Conservation (phyloP, 1,140 invertebrate species). For the Hestina assimilis region DNA sequence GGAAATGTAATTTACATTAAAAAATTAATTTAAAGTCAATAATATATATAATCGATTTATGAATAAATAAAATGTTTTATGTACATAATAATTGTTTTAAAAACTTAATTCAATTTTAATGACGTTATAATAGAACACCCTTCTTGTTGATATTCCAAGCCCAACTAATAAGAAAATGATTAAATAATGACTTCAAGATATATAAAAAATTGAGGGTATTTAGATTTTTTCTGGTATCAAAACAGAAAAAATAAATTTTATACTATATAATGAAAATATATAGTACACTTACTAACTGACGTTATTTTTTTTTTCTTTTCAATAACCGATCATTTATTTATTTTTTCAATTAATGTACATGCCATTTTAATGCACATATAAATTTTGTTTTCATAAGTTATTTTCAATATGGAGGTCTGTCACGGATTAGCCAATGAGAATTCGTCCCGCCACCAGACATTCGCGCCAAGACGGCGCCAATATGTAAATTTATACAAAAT, state of each 20-base stretch:
- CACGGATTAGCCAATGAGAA: constrained; percentile 49
- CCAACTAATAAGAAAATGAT: constrained; percentile 32
- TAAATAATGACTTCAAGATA: background rate
- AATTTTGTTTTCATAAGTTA: background rate
- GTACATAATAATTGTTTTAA: constrained; percentile 45
- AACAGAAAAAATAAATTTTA: background rate
- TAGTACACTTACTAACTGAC: no score
- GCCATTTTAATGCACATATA: constrained; percentile 3
- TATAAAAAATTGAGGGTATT: constrained; percentile 34
- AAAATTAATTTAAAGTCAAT: constrained; percentile 28
- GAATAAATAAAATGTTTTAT: constrained; percentile 38
- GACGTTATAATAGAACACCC: constrained; percentile 40
- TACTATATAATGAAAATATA: background rate
- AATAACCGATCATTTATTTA: no score
- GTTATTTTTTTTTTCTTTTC: no score
- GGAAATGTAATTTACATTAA: constrained; percentile 39
- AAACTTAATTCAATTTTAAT: constrained; percentile 24
- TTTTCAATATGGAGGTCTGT: constrained; percentile 42
- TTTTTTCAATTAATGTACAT: background rate
- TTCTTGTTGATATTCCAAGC: constrained; percentile 40
- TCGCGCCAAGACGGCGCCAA: constrained; percentile 47
- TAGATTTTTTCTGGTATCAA: background rate
- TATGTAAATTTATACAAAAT: constrained; percentile 22
- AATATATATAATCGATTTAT: constrained; percentile 36
- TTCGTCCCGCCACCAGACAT: constrained; percentile 33